phyloP scores from a whole-genome alignment of 2,888 invertebrate species.

The Tetragonula carbonaria region DNA sequence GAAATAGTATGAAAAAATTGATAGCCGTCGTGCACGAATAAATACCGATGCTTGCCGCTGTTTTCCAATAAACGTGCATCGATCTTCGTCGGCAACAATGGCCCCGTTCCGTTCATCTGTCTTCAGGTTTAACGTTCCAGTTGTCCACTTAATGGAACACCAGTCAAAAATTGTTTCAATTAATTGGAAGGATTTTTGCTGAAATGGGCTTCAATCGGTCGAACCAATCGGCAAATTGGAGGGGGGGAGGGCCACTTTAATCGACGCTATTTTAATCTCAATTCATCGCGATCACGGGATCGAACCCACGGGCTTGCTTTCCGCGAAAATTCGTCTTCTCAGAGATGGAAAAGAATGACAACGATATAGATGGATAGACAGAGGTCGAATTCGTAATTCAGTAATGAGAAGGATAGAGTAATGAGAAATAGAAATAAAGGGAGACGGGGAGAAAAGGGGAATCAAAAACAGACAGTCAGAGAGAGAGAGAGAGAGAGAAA shows the following conservation, averaged over 20 bases:
- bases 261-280: constrained; percentile 43
- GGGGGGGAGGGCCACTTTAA: constrained; percentile 3
- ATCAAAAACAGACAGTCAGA: too few species aligned
- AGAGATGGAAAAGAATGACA: too few species aligned
- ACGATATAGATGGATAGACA: too few species aligned
- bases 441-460: too few species aligned
- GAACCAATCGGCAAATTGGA: constrained; percentile 6
- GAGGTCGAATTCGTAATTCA: too few species aligned
- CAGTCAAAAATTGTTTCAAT: constrained; percentile 40
- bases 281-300: not conserved
- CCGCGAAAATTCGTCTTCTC: not conserved
- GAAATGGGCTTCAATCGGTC: constrained; percentile 24
- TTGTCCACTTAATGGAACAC: constrained; percentile 16
- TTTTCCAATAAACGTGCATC: not conserved
- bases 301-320: not conserved
- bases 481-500: too few species aligned
- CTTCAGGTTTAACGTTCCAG: not conserved
- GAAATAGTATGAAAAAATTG: not conserved
- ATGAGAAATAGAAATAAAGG: too few species aligned
- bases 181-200: not conserved
- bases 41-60: not conserved
- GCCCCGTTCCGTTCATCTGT: not conserved
- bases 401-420: too few species aligned
- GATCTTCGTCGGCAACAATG: not conserved
- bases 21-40: not conserved